These are phyloP conservation scores for Endotricha flammealis DNA, from an alignment of 2,888 invertebrate species.

Conservation along the genomic window DNA sequence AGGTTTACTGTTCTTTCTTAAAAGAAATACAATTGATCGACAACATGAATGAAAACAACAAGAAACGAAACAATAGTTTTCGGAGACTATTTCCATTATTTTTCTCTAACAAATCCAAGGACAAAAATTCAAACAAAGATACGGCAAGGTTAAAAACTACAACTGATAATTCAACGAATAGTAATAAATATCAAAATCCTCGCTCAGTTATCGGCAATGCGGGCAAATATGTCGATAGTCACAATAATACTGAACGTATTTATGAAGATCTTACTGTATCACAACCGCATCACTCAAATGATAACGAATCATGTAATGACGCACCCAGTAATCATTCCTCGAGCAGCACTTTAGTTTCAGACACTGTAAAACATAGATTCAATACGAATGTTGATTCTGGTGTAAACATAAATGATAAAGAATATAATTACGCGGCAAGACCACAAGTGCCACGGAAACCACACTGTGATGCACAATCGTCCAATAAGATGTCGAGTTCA, in stretches of 20 bases:
- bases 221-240: slow-evolving; percentile 27
- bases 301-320: slow-evolving; percentile 34
- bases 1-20: too few species aligned
- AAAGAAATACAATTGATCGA: slow-evolving; percentile 2
- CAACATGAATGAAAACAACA: slow-evolving; percentile 52
- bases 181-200: slow-evolving; percentile 59
- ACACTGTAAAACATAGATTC: slow-evolving; percentile 38
- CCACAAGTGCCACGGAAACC: slow-evolving; percentile 53
- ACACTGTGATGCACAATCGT: slow-evolving; percentile 30
- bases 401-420: slow-evolving; percentile 18
- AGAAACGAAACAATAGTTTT: slow-evolving; percentile 58
- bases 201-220: slow-evolving; percentile 35
- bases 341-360: slow-evolving; percentile 62
- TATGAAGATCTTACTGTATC: slow-evolving; percentile 58
- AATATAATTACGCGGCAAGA: slow-evolving; percentile 39
- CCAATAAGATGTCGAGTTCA: slow-evolving; percentile 20
- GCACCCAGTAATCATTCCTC: slow-evolving; percentile 54
- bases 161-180: slow-evolving; percentile 25
- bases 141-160: slow-evolving; percentile 22
- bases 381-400: slow-evolving; percentile 17
- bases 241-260: slow-evolving; percentile 46
- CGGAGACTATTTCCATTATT: slow-evolving; percentile 63
- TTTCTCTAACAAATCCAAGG: slow-evolving; percentile 52
- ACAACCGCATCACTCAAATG: slow-evolving; percentile 24
- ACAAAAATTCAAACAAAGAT: slow-evolving; percentile 42